Percentiles rank a stretch among this genome's conserved stretches.
phyloP scores from a whole-genome alignment of 2,888 invertebrate genomes.

The Drosophila sordidapex region DNA sequence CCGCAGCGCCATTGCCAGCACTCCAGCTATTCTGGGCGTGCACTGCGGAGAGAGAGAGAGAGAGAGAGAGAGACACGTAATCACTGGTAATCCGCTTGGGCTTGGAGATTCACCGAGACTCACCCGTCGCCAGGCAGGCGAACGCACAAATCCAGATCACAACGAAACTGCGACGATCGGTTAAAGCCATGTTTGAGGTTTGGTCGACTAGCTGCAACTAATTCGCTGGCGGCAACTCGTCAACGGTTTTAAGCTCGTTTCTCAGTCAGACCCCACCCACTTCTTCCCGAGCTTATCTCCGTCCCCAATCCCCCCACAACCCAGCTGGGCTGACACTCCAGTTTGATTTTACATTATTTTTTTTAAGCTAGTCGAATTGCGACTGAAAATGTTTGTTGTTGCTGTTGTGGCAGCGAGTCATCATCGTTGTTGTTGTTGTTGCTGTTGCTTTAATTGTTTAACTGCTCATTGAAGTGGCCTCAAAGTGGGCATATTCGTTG shows the following conservation, averaged over 20 bases:
- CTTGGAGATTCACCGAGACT: conserved; percentile 31
- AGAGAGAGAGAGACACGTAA: not conserved
- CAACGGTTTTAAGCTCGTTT: conserved; percentile 73
- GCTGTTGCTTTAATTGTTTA: conserved; percentile 62
- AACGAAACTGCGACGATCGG: conserved; percentile 38
- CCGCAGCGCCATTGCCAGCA: conserved; percentile 45
- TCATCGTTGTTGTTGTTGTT: conserved; percentile 38
- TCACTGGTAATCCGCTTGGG: conserved; percentile 47
- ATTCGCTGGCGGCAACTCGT: conserved; percentile 52
- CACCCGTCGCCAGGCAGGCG: conserved; percentile 50
- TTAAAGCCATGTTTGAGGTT: conserved; percentile 62
- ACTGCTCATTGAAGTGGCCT: conserved; percentile 32
- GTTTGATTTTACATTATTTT: conserved; percentile 14
- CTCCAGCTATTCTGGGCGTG: conserved; percentile 53
- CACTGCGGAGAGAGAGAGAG: conserved; percentile 26
- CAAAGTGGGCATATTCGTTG: not conserved
- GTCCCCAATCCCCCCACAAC: too few species aligned
- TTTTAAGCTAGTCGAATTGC: conserved; percentile 21
- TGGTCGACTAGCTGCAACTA: conserved; percentile 61
- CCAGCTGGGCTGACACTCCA: not conserved
- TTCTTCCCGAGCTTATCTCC: not conserved
- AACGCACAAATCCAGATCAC: conserved; percentile 32
- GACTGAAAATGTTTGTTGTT: conserved; percentile 28
- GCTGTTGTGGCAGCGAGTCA: conserved; percentile 54
- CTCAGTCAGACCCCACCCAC: conserved; percentile 14